phyloP scores from a whole-genome alignment of 1,140 invertebrate genomes.

The Leptestheria dahalacensis region DNA sequence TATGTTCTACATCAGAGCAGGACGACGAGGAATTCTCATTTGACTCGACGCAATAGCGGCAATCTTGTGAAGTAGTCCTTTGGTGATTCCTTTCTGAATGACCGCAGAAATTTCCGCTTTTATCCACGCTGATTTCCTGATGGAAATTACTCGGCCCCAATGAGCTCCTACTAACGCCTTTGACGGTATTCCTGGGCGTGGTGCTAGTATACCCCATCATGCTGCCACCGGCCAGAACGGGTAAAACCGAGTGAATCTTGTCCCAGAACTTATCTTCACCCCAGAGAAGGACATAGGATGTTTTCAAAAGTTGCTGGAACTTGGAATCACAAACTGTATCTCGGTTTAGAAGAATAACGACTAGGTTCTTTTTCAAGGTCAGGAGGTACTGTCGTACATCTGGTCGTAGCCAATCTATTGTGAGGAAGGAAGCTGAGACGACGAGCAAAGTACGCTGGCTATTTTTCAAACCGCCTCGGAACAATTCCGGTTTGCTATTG shows the following conservation, averaged over 20 bases:
- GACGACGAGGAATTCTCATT: too few relatives aligned
- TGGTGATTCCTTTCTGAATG: neutral
- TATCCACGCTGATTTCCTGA: neutral
- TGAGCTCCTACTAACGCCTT: neutral
- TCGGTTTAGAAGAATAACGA: constrained; percentile 4
- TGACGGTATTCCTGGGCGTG: neutral
- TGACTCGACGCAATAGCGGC: too few relatives aligned
- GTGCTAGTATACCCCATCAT: neutral
- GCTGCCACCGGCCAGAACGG: constrained; percentile 28
- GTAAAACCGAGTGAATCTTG: constrained; percentile 78
- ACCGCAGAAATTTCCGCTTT: neutral
- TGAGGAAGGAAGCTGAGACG: constrained; percentile 64
- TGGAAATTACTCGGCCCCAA: neutral
- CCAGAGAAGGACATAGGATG: constrained; percentile 73
- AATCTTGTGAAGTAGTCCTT: neutral
- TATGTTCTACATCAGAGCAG: neutral
- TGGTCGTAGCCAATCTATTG: constrained; percentile 69
- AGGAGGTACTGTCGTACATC: constrained; percentile 60
- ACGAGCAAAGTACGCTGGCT: constrained; percentile 62
- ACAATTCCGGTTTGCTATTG: neutral
- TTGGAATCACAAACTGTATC: constrained; percentile 27
- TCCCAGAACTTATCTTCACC: constrained; percentile 89
- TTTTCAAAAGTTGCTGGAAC: constrained; percentile 71
- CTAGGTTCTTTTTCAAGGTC: neutral
- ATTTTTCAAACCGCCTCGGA: constrained; percentile 29